A percentile compares a stretch with the other conserved stretches of the same genome.
Conservation (phyloP, 2,888 invertebrate species). For the Agonopterix heracliana region DNA sequence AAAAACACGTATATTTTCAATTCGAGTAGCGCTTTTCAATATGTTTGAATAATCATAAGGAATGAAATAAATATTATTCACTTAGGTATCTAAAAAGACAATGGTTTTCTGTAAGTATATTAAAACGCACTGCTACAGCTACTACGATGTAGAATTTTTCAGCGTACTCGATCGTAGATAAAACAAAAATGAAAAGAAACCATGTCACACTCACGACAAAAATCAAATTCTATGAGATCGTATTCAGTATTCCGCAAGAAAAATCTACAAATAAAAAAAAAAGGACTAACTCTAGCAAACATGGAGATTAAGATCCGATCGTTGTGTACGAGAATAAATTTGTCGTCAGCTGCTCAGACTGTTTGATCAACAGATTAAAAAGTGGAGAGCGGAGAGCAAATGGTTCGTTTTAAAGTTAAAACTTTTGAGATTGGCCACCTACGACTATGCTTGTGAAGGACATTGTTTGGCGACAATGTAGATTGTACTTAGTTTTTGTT, state of each 20-base stretch:
- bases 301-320: slow-evolving; percentile 48
- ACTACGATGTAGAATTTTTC: too few relatives aligned
- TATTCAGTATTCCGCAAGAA: slow-evolving; percentile 11
- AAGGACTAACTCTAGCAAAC: slow-evolving; percentile 30
- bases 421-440: slow-evolving; percentile 20
- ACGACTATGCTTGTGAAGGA: not conserved
- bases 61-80: too few relatives aligned
- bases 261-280: slow-evolving; percentile 19
- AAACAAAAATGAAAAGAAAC: too few relatives aligned
- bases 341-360: slow-evolving; percentile 52
- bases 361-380: slow-evolving; percentile 70
- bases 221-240: slow-evolving; percentile 5
- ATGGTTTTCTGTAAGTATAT: too few relatives aligned
- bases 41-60: too few relatives aligned
- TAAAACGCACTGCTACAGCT: too few relatives aligned
- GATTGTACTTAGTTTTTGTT: too few relatives aligned
- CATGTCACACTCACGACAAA: not conserved
- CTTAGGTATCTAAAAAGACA: too few relatives aligned
- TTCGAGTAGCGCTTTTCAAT: too few relatives aligned
- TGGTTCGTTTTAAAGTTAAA: slow-evolving; percentile 48
- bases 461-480: too few relatives aligned
- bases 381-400: slow-evolving; percentile 43
- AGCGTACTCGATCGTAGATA: too few relatives aligned
- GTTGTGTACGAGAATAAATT: slow-evolving; percentile 62
- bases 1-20: too few relatives aligned